A percentile compares a stretch with the other conserved stretches of the same genome.
phyloP scores from a whole-genome alignment of 2,113 vertebrate species.

The Podarcis muralis region DNA sequence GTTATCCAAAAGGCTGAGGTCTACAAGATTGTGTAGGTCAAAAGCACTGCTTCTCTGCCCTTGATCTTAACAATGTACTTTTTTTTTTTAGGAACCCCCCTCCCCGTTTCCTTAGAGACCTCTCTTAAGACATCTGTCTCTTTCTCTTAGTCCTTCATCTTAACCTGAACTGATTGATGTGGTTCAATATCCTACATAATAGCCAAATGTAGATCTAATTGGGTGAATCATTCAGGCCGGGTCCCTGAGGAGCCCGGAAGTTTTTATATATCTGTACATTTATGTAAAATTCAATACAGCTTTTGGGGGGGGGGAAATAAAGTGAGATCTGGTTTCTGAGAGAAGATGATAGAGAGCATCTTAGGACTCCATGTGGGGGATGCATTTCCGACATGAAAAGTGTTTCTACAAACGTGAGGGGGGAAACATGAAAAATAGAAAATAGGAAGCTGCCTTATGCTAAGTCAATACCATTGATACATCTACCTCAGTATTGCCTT shows the following conservation, averaged over 20 bases:
- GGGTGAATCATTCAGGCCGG: constrained; percentile 23
- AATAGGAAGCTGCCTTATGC: neutral
- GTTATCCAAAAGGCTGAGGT: neutral
- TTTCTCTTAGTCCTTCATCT: neutral
- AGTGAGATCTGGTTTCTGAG: neutral
- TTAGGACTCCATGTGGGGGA: neutral
- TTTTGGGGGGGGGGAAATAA: neutral
- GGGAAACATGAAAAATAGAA: neutral
- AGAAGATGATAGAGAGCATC: neutral
- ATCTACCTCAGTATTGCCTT: too few species aligned
- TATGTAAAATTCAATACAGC: neutral
- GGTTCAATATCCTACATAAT: neutral
- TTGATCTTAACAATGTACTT: neutral
- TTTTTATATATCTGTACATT: neutral
- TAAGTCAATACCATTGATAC: too few species aligned
- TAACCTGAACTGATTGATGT: neutral
- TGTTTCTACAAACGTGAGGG: neutral
- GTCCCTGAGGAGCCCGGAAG: neutral
- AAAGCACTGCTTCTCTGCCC: neutral
- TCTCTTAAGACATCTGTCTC: neutral
- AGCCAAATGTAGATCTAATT: neutral
- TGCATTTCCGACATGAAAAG: neutral
- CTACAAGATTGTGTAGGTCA: neutral
- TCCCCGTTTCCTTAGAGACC: neutral
- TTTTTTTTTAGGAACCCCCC: neutral